These are phyloP conservation scores for Epinephelus moara DNA, from an alignment of 2,113 vertebrate genomes.

Conservation along the genomic window DNA sequence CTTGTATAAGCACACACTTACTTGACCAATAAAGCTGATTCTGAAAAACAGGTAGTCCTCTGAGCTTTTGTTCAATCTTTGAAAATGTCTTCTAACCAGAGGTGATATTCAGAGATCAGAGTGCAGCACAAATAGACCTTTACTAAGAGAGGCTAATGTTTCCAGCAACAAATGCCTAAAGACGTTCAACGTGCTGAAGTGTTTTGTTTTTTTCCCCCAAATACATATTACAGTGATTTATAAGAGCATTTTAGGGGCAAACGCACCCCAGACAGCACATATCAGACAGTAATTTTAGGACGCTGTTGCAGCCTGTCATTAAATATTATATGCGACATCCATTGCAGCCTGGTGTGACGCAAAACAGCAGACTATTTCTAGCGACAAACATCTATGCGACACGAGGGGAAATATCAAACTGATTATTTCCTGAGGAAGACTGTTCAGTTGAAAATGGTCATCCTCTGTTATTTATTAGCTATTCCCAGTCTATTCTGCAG, in stretches of 20 bases:
- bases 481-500: not conserved
- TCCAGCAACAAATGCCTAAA: not conserved
- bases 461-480: conserved; percentile 6
- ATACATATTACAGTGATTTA: conserved; percentile 1
- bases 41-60: not conserved
- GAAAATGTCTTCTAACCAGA: not conserved
- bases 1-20: too few relatives aligned
- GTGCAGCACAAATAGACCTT: not conserved
- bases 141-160: not conserved
- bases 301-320: conserved; percentile 8
- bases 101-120: not conserved
- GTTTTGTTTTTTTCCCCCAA: not conserved
- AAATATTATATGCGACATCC: conserved; percentile 17
- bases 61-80: not conserved
- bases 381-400: conserved; percentile 9
- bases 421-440: not conserved
- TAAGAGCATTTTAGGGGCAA: not conserved
- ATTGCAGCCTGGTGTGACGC: conserved; percentile 2
- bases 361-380: conserved; percentile 25
- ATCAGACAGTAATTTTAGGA: conserved; percentile 20
- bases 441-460: conserved; percentile 26
- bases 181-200: not conserved
- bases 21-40: too few relatives aligned
- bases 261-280: not conserved
- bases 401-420: conserved; percentile 8